Base-by-base conservation (phyloP, 2,797 vertebrate genomes). In the Euphonia xanthogaster region DNA sequence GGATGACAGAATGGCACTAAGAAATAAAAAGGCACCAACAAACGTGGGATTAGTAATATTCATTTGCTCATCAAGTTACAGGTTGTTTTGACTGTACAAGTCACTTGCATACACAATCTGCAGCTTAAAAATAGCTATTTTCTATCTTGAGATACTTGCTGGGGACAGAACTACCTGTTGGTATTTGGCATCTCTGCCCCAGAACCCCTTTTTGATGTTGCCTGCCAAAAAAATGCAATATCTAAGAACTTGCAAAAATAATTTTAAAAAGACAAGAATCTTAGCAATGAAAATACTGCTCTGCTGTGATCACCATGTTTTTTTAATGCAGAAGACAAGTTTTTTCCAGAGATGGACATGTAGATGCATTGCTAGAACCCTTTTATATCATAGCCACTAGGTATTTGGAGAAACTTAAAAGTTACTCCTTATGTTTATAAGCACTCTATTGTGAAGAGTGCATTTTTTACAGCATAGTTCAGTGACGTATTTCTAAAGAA, bases 1-100 rank as follows among this genome's bases (percentile, higher is more conserved):
- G 2, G 99, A 99, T 20, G 99, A 99, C 91, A 99, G 98, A 96
- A 99, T 98, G 31, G 99, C 99, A 93, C 99, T 99, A 97, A 84
- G 13, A 97, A 90, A 42, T 33, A 91, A 61, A 97, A 79, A 92
- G 2, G 22, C 61, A 86, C 3, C 57, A 84, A 63, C 14, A 84
- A 30, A 60, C 37, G 35, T 2, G 6, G 25, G 63, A 57, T 91
- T 73, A 96, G 63, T 58, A 71, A 73, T 22, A 42, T 12, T 76
- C 10, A 85, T 68, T 75, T 92, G 23, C 51, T 82, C 40, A 48
- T 68, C 22, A 40, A 5, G 13, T 54, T 72, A 63, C 7, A 45
- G 7, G 5, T 39, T 70, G n/a, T 57, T 94, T 80, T 77, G 30
- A 51, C 54, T 39, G 12, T 63, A 81, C 7, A 39, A 9, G 45